Base-by-base conservation (phyloP, 2,113 vertebrate species). In the Spheniscus mendiculus region DNA sequence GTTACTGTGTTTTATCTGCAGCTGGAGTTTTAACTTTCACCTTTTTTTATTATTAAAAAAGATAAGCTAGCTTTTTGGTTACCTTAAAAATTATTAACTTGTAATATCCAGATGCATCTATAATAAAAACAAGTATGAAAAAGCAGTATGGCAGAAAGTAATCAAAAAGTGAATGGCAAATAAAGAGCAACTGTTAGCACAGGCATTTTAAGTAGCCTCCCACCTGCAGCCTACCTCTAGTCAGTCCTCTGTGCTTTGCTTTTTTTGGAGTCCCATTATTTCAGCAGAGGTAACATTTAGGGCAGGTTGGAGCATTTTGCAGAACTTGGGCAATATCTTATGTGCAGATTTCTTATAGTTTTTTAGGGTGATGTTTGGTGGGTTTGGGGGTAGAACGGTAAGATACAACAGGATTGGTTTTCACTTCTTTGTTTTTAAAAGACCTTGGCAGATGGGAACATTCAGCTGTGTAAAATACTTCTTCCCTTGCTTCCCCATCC, bases 101-200 rank as follows among this genome's bases (percentile, higher is more conserved):
- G 77, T 49, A 77, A 20, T 62, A 47, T 92, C 20, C 32, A 76
- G 72, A 49, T 88, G 38, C 27, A 84, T 76, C 76, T 74, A 11
- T 52, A 78, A 78, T 89, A 95, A 89, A 93, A 96, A 83, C 4
- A 79, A 95, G 84, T 38, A 27, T n/a, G n/a, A 44, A 92, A 92
- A 91, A 92, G 15, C 65, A 90, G 1, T 70, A 83, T 71, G 65
- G 34, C 61, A 95, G 69, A 82, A 93, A 63, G 67, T 67, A 94
- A 87, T 72, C 14, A 45, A 81, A 92, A 91, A 82, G 44, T 42
- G 52, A 94, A 26, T 45, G 12, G 47, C 59, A 92, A 95, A 77
- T 76, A 81, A 74, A 97, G 69, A 90, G 25, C n/a, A 55, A 47
- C 76, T 74, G 55, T 83, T 59, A 32, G 26, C 2, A 0, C 11